Conservation (phyloP, 2,797 vertebrate species). For the Chloroceryle amazona region DNA sequence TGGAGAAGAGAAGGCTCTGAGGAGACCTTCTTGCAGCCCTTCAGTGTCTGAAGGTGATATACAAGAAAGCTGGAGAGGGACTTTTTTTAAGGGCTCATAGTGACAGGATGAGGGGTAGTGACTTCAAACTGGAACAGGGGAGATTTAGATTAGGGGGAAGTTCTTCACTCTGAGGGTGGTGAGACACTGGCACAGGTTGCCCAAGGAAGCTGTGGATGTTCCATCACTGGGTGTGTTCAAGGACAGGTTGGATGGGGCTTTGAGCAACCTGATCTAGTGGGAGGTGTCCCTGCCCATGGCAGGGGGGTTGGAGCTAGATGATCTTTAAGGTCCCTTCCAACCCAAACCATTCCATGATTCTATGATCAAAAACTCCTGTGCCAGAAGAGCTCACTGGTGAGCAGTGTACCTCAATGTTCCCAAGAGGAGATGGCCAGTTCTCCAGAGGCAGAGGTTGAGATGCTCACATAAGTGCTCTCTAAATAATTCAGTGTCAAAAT, state of each 20-base stretch:
- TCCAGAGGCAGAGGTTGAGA: neutral
- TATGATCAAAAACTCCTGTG: neutral
- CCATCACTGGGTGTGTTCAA: neutral
- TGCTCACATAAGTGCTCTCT: neutral
- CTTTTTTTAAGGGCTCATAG: too few relatives aligned
- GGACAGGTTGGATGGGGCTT: neutral
- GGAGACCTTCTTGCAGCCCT: too few relatives aligned
- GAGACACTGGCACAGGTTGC: too few relatives aligned
- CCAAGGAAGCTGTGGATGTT: too few relatives aligned
- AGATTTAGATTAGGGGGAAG: too few relatives aligned
- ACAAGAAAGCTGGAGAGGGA: too few relatives aligned
- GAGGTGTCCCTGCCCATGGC: neutral
- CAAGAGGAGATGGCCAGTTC: neutral
- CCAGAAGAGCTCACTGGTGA: neutral
- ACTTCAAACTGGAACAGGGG: too few relatives aligned
- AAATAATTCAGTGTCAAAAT: neutral
- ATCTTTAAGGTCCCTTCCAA: too few relatives aligned
- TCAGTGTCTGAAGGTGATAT: too few relatives aligned
- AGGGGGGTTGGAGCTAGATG: neutral
- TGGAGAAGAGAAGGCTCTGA: too few relatives aligned
- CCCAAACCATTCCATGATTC: neutral
- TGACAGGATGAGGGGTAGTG: too few relatives aligned
- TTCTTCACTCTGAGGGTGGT: too few relatives aligned
- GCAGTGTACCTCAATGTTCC: neutral
- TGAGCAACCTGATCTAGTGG: neutral